A percentile compares a stretch with the other conserved stretches of the same genome.
These are phyloP conservation scores for Ophraella communa DNA, from an alignment of 2,888 invertebrate species.

Conservation along the genomic window DNA sequence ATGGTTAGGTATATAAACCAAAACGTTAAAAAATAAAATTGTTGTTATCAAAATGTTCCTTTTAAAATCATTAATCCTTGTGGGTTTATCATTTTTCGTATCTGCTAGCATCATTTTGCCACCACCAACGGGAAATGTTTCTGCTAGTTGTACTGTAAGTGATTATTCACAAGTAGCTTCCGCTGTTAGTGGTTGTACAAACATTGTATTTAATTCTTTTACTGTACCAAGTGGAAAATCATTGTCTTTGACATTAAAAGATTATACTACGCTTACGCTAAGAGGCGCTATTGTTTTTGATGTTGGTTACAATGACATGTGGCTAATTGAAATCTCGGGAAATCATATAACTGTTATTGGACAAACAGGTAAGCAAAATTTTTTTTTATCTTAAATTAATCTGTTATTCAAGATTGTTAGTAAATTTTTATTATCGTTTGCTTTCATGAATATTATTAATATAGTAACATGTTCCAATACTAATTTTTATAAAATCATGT, in stretches of 20 bases:
- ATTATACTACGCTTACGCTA: slow-evolving; percentile 15
- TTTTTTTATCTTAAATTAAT: neutral
- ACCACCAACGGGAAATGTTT: slow-evolving; percentile 2
- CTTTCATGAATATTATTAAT: no score
- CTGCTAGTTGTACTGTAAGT: slow-evolving; percentile 6
- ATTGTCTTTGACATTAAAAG: slow-evolving; percentile 16
- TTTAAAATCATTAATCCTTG: neutral
- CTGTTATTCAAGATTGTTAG: neutral
- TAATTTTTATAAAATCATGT: no score
- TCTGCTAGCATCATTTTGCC: neutral
- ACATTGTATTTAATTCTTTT: slow-evolving; percentile 14
- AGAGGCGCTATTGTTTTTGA: slow-evolving; percentile 26
- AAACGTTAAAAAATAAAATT: neutral
- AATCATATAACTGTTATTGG: slow-evolving; percentile 2
- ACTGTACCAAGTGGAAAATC: slow-evolving; percentile 24
- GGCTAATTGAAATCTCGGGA: slow-evolving; percentile 17
- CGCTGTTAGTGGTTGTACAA: slow-evolving; percentile 18
- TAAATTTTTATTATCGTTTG: neutral
- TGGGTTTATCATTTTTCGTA: neutral
- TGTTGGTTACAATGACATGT: slow-evolving; percentile 14
- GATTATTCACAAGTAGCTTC: slow-evolving; percentile 14
- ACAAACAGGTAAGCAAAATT: slow-evolving; percentile 11
- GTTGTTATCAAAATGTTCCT: neutral
- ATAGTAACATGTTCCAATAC: no score
- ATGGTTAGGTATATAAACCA: no score